Percentiles rank a stretch among this genome's conserved stretches.
phyloP scores from a whole-genome alignment of 2,888 invertebrate genomes.

The Protodeltote pygarga region DNA sequence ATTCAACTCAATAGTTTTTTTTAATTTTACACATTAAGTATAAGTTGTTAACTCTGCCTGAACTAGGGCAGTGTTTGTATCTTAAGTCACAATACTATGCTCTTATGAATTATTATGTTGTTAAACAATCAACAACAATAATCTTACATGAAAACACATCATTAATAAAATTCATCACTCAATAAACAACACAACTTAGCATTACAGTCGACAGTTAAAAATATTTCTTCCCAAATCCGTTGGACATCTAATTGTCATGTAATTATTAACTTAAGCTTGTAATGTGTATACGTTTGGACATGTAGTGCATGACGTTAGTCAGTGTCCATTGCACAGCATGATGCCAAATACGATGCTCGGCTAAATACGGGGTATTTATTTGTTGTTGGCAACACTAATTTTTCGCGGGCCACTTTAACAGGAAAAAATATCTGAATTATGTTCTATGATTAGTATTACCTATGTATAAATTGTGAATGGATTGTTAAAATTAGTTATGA shows the following conservation, averaged over 20 bases:
- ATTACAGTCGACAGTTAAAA: slow-evolving; percentile 23
- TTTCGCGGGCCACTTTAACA: slow-evolving; percentile 37
- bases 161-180: neutral
- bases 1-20: too few relatives aligned
- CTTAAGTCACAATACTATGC: neutral
- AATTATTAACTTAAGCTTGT: slow-evolving; percentile 20
- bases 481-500: too few relatives aligned
- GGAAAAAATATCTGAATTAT: slow-evolving; percentile 10
- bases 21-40: too few relatives aligned
- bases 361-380: slow-evolving; percentile 43
- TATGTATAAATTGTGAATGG: too few relatives aligned
- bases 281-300: slow-evolving; percentile 20
- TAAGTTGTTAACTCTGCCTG: too few relatives aligned
- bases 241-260: slow-evolving; percentile 9
- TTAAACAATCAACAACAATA: too few relatives aligned
- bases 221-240: slow-evolving; percentile 12
- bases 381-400: slow-evolving; percentile 32
- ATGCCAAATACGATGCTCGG: slow-evolving; percentile 19
- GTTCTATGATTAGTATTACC: too few relatives aligned
- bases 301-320: slow-evolving; percentile 38
- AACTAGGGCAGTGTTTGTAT: too few relatives aligned
- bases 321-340: slow-evolving; percentile 43
- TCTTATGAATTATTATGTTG: too few relatives aligned
- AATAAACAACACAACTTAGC: slow-evolving; percentile 8
- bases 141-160: neutral